These are phyloP conservation scores for Xenopus borealis DNA, from an alignment of 2,113 vertebrate species.

Conservation along the genomic window DNA sequence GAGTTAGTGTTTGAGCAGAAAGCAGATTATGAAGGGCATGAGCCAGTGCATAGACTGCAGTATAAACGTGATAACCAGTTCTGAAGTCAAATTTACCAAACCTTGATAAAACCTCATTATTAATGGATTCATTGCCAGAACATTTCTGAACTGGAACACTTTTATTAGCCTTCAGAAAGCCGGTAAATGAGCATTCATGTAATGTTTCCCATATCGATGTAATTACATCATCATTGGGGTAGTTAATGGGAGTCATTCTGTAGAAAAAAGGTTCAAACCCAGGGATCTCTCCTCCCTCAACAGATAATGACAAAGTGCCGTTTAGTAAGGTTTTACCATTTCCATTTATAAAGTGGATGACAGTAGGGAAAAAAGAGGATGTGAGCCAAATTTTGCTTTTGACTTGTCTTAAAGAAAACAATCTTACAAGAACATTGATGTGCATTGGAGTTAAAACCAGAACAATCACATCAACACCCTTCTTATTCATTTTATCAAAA, in stretches of 20 bases:
- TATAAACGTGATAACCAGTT: neutral
- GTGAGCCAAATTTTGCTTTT: neutral
- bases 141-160: neutral
- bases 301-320: neutral
- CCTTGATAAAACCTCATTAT: neutral
- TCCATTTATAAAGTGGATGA: neutral
- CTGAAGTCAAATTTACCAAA: neutral
- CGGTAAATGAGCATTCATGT: too few species aligned
- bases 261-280: neutral
- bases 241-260: neutral
- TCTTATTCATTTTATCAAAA: neutral
- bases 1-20: neutral
- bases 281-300: neutral
- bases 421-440: neutral
- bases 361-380: neutral
- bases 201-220: neutral
- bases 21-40: neutral
- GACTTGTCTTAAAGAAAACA: neutral
- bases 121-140: neutral
- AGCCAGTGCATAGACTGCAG: constrained; percentile 10
- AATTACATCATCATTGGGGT: neutral
- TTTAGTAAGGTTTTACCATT: neutral
- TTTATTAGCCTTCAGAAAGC: neutral
- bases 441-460: neutral
- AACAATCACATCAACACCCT: neutral